phyloP scores from a whole-genome alignment of 1,140 invertebrate genomes.

The Coelopa frigida region DNA sequence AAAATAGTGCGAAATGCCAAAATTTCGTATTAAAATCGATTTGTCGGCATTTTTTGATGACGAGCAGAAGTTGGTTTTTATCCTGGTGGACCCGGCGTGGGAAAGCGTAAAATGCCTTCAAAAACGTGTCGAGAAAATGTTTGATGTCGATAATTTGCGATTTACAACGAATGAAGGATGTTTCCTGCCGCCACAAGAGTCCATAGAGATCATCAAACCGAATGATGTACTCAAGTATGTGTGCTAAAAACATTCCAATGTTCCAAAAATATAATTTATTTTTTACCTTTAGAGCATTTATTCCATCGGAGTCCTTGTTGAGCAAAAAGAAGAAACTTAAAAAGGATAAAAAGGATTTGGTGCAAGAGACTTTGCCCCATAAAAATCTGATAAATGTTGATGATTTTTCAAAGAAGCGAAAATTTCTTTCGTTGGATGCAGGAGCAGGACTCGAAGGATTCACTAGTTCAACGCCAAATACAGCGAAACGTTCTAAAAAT shows the following conservation, averaged over 20 bases:
- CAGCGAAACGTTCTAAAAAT: not conserved
- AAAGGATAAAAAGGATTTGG: not conserved
- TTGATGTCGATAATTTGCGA: conserved; percentile 21
- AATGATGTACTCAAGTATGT: conserved; percentile 19
- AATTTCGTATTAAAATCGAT: conserved; percentile 27
- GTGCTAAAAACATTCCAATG: not conserved
- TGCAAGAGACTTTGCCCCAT: not conserved
- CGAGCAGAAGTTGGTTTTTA: conserved; percentile 5
- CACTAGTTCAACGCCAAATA: not conserved
- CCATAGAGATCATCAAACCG: conserved; percentile 19
- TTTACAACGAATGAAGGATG: conserved; percentile 26
- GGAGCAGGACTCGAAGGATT: too few relatives aligned
- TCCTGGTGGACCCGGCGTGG: conserved; percentile 10
- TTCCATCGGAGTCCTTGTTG: not conserved
- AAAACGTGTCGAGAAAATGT: conserved; percentile 18
- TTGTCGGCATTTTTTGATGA: conserved; percentile 23
- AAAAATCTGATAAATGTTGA: not conserved
- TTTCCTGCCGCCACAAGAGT: conserved; percentile 26
- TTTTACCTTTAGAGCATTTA: conserved; percentile 1
- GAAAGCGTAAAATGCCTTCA: conserved; percentile 4
- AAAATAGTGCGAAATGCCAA: too few relatives aligned
- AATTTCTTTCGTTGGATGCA: not conserved
- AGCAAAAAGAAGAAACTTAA: conserved; percentile 1
- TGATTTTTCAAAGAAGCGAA: not conserved
- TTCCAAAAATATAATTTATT: not conserved